Conservation (phyloP, 2,888 invertebrate species). For the Watsonalla cultraria region DNA sequence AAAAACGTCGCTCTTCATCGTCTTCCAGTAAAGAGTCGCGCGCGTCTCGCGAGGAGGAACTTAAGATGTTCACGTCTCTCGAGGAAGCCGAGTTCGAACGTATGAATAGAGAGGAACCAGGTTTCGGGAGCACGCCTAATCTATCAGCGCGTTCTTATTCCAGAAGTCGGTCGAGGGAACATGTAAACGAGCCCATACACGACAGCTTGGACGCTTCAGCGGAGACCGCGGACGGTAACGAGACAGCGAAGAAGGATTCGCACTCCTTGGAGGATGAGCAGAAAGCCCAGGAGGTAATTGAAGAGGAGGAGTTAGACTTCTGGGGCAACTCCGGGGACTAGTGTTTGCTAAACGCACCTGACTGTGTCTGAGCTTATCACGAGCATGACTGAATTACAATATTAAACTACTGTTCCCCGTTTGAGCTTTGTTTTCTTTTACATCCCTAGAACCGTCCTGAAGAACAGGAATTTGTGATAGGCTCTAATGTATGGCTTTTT, state of each 20-base stretch:
- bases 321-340: constrained; percentile 70
- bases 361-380: constrained; percentile 49
- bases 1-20: constrained; percentile 79
- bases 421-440: constrained; percentile 56
- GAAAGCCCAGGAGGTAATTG: constrained; percentile 60
- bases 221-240: constrained; percentile 43
- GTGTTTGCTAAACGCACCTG: constrained; percentile 55
- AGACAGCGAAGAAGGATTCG: constrained; percentile 40
- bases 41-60: constrained; percentile 81
- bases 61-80: constrained; percentile 81
- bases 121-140: constrained; percentile 70
- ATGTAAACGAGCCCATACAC: constrained; percentile 46
- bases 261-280: constrained; percentile 65
- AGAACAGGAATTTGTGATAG: constrained; percentile 38
- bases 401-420: constrained; percentile 60
- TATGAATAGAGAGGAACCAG: constrained; percentile 43
- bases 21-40: constrained; percentile 80
- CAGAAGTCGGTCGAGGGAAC: constrained; percentile 74
- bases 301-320: constrained; percentile 62
- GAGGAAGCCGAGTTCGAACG: constrained; percentile 80
- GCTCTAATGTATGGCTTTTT: constrained; percentile 61
- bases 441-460: constrained; percentile 43
- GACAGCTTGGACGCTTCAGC: constrained; percentile 50
- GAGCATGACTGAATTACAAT: constrained; percentile 69
- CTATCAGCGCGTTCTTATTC: constrained; percentile 73